Evolutionary conservation across 1,140 invertebrate genomes (phyloP), one percentile per base, ranked within the genome.

Genomic region (Copidosoma floridanum): DNA sequence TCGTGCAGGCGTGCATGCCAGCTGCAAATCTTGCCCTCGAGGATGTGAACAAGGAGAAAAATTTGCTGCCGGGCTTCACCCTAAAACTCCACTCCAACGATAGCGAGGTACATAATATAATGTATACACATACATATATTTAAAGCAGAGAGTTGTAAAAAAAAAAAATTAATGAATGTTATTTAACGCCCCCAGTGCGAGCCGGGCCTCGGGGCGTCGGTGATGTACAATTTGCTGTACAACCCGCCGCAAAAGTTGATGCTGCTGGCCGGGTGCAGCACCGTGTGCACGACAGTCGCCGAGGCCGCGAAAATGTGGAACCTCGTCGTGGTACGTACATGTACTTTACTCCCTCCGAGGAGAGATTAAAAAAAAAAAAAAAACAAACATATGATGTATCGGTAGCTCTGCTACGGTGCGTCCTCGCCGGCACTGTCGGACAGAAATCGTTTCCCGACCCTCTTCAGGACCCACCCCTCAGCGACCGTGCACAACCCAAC

Each of bases 281-380:
- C 96, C 2, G 97, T 99, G n/a, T 99, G 97, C 70, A 99, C 97
- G 8, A 98, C 97, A 41, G 95, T 99, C 1, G 97, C 97, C 1
- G 97, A 99, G 82, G 95, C 97, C 27, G 97, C 97, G 24, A 98
- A 97, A 82, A 98, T 99, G 93, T 99, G 97, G 97, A 99, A 99
- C 82, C 84, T 99, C 38, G 91, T 99, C 71, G 97, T 99, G 81
- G 96, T 99, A 84, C 88, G 91, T 85, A 58, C 32, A 26, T 3
- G 24, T 2, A 16, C 18, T 41, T 41, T n/a, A 41, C n/a, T 41
- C 18, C n/a, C n/a, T n/a, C n/a, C n/a, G n/a, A n/a, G n/a, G n/a
- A n/a, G n/a, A n/a, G n/a, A n/a, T n/a, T n/a, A n/a, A n/a, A n/a
- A n/a, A n/a, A n/a, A 24, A 38, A 21, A 14, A 55, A 47, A 52